Percentiles rank a stretch among this genome's conserved stretches.
Evolutionary conservation across 2,113 vertebrate species (phyloP).

Genomic region (Cololabis saira): DNA sequence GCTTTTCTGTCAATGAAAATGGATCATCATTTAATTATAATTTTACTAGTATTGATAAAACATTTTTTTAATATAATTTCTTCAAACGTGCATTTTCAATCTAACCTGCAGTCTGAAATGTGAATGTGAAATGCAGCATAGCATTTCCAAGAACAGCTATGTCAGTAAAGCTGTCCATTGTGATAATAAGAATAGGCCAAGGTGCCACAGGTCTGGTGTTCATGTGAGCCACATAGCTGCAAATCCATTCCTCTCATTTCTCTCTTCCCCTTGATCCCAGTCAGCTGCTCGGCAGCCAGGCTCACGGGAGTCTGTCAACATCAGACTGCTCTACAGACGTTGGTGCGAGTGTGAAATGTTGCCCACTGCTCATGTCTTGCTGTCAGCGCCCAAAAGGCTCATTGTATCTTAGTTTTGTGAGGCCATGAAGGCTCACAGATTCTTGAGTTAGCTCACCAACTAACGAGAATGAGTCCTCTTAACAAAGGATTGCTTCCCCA

Average conservation of each 20-base stretch:
- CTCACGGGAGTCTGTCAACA: conserved; percentile 50
- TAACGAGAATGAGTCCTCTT: not conserved
- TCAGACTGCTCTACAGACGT: conserved; percentile 33
- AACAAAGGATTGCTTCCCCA: too few relatives aligned
- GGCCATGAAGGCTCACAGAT: not conserved
- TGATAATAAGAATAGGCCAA: conserved; percentile 21
- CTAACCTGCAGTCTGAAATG: not conserved
- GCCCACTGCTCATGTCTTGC: conserved; percentile 30
- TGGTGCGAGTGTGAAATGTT: conserved; percentile 22
- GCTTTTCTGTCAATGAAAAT: too few relatives aligned
- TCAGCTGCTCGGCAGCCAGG: conserved; percentile 70
- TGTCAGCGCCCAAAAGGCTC: conserved; percentile 29
- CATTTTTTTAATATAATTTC: too few relatives aligned
- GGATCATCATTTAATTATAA: too few relatives aligned
- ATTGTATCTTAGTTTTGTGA: conserved; percentile 16
- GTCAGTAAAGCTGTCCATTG: conserved; percentile 13
- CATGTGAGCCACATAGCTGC: conserved; percentile 15
- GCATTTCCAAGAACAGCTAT: not conserved
- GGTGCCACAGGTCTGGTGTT: conserved; percentile 14
- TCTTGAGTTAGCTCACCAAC: not conserved
- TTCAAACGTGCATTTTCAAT: too few relatives aligned
- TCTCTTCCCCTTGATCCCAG: conserved; percentile 53
- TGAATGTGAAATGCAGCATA: not conserved
- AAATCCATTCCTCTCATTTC: conserved; percentile 32
- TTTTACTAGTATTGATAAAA: too few relatives aligned